Evolutionary conservation across 92 coral and sea anemone species (phyloP).

Genomic region (Epizoanthus illoricatus): DNA sequence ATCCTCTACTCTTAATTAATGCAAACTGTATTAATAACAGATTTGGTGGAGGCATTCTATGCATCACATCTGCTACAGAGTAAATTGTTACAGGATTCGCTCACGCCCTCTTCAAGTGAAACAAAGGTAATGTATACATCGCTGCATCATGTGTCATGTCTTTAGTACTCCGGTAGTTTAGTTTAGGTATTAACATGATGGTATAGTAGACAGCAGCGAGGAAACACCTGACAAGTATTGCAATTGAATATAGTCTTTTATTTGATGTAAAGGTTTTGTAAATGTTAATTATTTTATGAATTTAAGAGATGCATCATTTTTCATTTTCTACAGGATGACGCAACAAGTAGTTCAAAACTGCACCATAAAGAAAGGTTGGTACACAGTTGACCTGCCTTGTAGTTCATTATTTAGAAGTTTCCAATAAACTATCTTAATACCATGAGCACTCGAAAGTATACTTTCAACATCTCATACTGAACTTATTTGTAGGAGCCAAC

Average conservation of each 20-base stretch:
- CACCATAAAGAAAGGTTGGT: constrained; percentile 22
- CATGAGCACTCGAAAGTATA: too few relatives aligned
- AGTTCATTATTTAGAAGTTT: constrained; percentile 28
- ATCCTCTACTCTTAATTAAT: too few relatives aligned
- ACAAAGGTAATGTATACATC: constrained; percentile 31
- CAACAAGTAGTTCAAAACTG: not conserved
- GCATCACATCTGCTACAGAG: constrained; percentile 57
- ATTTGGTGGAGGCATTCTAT: constrained; percentile 20
- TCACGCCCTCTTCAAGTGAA: not conserved
- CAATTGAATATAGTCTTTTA: not conserved
- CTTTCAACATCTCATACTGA: not conserved
- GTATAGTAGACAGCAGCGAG: not conserved
- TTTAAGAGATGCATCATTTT: not conserved
- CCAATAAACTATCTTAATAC: constrained; percentile 31
- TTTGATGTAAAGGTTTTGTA: not conserved
- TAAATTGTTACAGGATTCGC: constrained; percentile 36
- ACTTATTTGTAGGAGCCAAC: constrained; percentile 32
- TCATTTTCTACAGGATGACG: not conserved
- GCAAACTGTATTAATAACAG: not conserved
- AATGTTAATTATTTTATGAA: not conserved
- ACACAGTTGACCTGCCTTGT: not conserved
- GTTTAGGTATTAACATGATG: too few relatives aligned
- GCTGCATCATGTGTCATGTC: not conserved
- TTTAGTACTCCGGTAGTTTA: too few relatives aligned
- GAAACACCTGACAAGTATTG: not conserved